These are phyloP conservation scores for Vimba vimba DNA, from an alignment of 2,113 vertebrate genomes.

Conservation along the genomic window DNA sequence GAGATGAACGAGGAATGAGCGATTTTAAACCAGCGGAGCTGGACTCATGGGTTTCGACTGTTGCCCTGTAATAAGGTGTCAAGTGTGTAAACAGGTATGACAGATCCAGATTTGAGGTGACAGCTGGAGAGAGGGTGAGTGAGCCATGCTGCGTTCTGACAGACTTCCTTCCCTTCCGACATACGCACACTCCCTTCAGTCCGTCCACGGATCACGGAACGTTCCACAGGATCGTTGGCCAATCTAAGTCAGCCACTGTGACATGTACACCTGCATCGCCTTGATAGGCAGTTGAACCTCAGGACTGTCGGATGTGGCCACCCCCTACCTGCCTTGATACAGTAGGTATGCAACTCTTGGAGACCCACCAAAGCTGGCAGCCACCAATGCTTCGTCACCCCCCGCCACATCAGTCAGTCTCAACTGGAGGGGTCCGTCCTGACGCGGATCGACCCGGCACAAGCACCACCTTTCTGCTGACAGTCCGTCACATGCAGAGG, in stretches of 20 bases:
- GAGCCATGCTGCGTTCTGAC: constrained; percentile 23
- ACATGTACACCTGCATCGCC: constrained; percentile 64
- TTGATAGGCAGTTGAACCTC: constrained; percentile 52
- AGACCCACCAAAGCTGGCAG: constrained; percentile 55
- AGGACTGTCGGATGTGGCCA: constrained; percentile 47
- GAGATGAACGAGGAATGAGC: constrained; percentile 31
- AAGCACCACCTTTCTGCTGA: constrained; percentile 32
- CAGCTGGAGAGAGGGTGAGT: constrained; percentile 37
- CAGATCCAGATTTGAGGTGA: constrained; percentile 60
- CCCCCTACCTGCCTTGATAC: constrained; percentile 59
- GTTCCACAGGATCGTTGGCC: neutral
- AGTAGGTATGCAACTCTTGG: constrained; percentile 57
- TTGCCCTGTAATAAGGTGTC: constrained; percentile 56
- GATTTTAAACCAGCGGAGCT: constrained; percentile 35
- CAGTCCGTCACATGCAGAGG: constrained; percentile 32
- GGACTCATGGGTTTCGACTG: constrained; percentile 25
- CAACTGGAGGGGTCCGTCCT: constrained; percentile 62
- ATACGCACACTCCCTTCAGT: constrained; percentile 44
- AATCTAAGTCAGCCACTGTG: constrained; percentile 43
- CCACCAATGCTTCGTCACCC: constrained; percentile 53
- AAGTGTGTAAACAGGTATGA: constrained; percentile 66
- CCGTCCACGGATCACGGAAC: neutral
- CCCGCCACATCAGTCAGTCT: constrained; percentile 64
- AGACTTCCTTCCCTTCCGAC: constrained; percentile 39
- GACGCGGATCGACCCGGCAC: constrained; percentile 42